Evolutionary conservation across 2,113 vertebrate species (phyloP).

Genomic region (Mohoua ochrocephala): DNA sequence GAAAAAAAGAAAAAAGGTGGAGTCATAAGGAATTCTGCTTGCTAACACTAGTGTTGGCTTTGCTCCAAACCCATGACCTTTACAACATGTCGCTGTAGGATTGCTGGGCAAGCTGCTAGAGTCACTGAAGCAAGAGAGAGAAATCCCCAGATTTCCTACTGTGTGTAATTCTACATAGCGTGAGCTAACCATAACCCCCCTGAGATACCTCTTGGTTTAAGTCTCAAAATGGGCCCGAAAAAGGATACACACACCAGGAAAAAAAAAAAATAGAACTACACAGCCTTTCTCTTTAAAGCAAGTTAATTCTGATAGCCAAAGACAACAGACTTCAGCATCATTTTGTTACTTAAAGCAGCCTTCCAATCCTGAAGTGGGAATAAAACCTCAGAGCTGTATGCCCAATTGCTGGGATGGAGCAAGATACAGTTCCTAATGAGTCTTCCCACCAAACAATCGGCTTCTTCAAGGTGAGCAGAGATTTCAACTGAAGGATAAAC

Average conservation of each 20-base stretch:
- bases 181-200: neutral
- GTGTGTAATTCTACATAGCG: neutral
- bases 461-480: conserved; percentile 28
- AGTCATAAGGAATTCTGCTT: conserved; percentile 23
- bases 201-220: neutral
- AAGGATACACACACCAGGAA: neutral
- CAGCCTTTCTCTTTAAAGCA: neutral
- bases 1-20: neutral
- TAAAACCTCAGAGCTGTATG: neutral
- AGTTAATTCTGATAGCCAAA: neutral
- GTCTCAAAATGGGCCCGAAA: neutral
- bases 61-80: conserved; percentile 33
- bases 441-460: neutral
- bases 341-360: neutral
- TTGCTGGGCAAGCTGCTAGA: conserved; percentile 20
- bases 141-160: conserved; percentile 43
- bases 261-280: neutral
- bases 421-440: neutral
- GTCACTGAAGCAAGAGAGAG: conserved; percentile 35
- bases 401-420: neutral
- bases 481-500: conserved; percentile 40
- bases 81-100: neutral
- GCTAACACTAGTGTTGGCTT: neutral
- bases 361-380: neutral
- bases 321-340: neutral